Percentiles rank a stretch among this genome's conserved stretches.
Conservation (phyloP, 2,888 invertebrate genomes). For the Dasysyrphus tricinctus region DNA sequence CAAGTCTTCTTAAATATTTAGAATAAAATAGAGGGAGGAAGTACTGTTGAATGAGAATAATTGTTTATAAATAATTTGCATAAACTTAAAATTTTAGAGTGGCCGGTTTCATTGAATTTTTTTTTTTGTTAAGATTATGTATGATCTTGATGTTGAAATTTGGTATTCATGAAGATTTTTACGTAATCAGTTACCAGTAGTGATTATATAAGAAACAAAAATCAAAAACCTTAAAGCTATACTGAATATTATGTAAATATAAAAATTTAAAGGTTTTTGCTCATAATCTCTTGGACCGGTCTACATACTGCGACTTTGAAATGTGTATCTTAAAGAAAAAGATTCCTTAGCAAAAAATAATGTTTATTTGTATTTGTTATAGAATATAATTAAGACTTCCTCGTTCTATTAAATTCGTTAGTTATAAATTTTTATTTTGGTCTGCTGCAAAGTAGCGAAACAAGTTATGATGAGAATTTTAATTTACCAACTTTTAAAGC, state of each 20-base stretch:
- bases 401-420: constrained; percentile 17
- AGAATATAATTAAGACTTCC: constrained; percentile 48
- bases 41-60: constrained; percentile 7
- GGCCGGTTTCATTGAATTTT: constrained; percentile 19
- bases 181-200: neutral
- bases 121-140: constrained; percentile 8
- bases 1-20: neutral
- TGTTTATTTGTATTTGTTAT: constrained; percentile 34
- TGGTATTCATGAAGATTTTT: neutral
- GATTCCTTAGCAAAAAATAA: neutral
- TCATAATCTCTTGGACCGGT: neutral
- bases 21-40: neutral
- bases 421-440: constrained; percentile 40
- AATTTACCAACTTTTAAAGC: neutral
- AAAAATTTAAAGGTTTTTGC: neutral
- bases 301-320: neutral
- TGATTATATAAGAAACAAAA: neutral
- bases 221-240: neutral
- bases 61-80: neutral
- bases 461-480: constrained; percentile 63
- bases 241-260: neutral
- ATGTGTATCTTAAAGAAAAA: neutral
- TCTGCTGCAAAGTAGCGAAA: constrained; percentile 6
- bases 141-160: constrained; percentile 29
- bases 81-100: neutral